Base-by-base conservation (phyloP, 2,888 invertebrate species). In the Geophilus truncorum region DNA sequence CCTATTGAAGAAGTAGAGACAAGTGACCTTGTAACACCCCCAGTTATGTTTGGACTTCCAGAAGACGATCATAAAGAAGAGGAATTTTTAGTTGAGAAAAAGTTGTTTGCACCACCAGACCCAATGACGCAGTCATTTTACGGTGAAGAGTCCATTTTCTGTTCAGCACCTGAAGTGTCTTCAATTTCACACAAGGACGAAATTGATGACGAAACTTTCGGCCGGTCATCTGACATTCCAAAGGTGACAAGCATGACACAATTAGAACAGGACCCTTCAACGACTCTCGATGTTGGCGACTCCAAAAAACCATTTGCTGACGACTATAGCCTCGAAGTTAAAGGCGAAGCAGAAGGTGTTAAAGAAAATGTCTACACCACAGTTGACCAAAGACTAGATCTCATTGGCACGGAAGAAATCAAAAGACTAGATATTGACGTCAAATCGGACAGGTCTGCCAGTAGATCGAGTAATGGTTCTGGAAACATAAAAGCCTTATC, bases 121-220 rank as follows among this genome's bases (percentile, higher is more conserved):
- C 82, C 81, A 1, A 82, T 82, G 82, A 81, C 82, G 23, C 81
- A 81, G 21, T 82, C 82, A 9, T 81, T 82, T 36, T 82, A 82
- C 62, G 82, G 80, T 21, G 82, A 81, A 30, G 80, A 80, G 10
- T 34, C 34, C 5, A 18, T 80, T 3, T 80, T 80, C 23, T 45
- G 28, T 70, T 70, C 70, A 28, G 70, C 70, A 28, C 36, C 79
- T 21, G 62, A 79, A 62, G 79, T 28, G 18, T 30, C 28, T 18
- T 30, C 62, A 23, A 34, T 15, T 32, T 7, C 23, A 36, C 23
- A 7, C 2, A 51, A 7, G 18, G 62, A 62, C 5, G 28, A 79
- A 30, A 28, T 51, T 51, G 57, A 79, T 25, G 57, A 57, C 15
- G 15, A 62, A 79, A 32, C 15, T 32, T n/a, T 30, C n/a, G 79